A percentile compares a stretch with the other conserved stretches of the same genome.
phyloP scores from a whole-genome alignment of 2,888 invertebrate species.

The Conomelus anceps region DNA sequence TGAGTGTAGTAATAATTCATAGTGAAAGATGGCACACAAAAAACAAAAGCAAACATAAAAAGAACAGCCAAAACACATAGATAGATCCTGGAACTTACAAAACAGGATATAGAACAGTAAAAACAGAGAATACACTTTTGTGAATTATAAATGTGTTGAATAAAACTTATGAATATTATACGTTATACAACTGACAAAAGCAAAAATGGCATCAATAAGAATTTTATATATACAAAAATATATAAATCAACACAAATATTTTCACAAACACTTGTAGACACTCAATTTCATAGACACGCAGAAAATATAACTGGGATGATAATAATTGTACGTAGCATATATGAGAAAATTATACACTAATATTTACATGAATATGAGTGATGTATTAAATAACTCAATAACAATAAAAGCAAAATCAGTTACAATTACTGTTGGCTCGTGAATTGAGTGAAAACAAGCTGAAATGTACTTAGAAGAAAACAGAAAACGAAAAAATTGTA shows the following conservation, averaged over 20 bases:
- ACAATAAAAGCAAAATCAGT: background rate
- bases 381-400: slow-evolving; percentile 9
- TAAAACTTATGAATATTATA: background rate
- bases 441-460: slow-evolving; percentile 1
- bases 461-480: slow-evolving; percentile 28
- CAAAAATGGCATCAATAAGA: too few species aligned
- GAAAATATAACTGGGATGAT: slow-evolving; percentile 9
- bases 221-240: background rate
- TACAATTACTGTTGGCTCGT: background rate
- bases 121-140: slow-evolving; percentile 14
- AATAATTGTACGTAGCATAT: background rate
- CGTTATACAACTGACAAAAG: background rate
- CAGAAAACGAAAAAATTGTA: slow-evolving; percentile 37
- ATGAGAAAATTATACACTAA: background rate
- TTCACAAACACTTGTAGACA: slow-evolving; percentile 10
- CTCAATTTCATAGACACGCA: background rate
- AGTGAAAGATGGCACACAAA: slow-evolving; percentile 1
- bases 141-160: background rate
- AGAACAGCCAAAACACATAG: slow-evolving; percentile 18
- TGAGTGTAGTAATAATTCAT: background rate
- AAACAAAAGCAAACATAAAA: slow-evolving; percentile 19
- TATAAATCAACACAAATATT: slow-evolving; percentile 12
- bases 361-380: slow-evolving; percentile 9
- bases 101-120: slow-evolving; percentile 22
- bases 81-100: slow-evolving; percentile 20